phyloP scores from a whole-genome alignment of 2,888 invertebrate genomes.

The Luffia ferchaultella region DNA sequence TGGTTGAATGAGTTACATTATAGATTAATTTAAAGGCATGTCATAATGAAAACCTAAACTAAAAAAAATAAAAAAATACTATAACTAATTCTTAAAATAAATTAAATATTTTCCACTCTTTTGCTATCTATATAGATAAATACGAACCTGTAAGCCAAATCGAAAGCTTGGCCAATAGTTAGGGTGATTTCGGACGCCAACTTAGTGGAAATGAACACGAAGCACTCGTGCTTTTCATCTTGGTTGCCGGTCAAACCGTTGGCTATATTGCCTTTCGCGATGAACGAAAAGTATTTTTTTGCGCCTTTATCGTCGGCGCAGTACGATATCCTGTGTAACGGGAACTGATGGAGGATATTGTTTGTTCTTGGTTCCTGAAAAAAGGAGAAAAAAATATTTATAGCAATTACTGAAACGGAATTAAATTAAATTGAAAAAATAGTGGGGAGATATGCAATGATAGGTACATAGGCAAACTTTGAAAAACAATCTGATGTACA shows the following conservation, averaged over 20 bases:
- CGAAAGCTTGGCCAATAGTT: conserved; percentile 98
- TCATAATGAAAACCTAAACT: too few relatives aligned
- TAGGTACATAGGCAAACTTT: conserved; percentile 1
- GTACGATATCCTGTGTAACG: conserved; percentile 96
- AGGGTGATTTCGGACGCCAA: conserved; percentile 97
- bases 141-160: conserved; percentile 95
- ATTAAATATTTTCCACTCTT: too few relatives aligned
- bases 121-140: too few relatives aligned
- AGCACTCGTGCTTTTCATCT: conserved; percentile 90
- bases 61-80: too few relatives aligned
- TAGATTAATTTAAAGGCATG: too few relatives aligned
- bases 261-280: conserved; percentile 56
- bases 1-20: too few relatives aligned
- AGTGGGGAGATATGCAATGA: conserved; percentile 2
- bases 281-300: conserved; percentile 96
- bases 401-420: too few relatives aligned
- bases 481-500: too few relatives aligned
- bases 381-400: conserved; percentile 10
- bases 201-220: conserved; percentile 97
- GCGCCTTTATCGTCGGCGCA: conserved; percentile 99
- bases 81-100: too few relatives aligned
- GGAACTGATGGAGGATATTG: conserved; percentile 93
- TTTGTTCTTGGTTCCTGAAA: conserved; percentile 74
- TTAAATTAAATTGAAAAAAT: conserved; percentile 6
- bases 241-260: conserved; percentile 44